Conservation (phyloP, 2,113 vertebrate genomes). For the Barnardius zonarius region DNA sequence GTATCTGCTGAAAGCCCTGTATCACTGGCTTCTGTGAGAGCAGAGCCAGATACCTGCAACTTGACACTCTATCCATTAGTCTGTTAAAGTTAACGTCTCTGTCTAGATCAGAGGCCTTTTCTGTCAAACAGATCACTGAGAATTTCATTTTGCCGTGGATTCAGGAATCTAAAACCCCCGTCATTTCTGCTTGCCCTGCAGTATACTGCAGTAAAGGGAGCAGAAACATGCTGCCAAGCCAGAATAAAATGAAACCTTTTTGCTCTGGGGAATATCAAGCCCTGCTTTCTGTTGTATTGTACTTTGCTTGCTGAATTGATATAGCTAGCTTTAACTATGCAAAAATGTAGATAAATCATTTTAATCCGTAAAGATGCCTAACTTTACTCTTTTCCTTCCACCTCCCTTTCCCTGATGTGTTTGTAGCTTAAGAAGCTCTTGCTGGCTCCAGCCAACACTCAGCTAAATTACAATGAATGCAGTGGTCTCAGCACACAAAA, state of each 20-base stretch:
- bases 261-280: neutral
- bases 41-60: neutral
- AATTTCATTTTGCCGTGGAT: neutral
- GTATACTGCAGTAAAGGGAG: neutral
- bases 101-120: constrained; percentile 3
- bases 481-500: constrained; percentile 93
- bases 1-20: constrained; percentile 19
- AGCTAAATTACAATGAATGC: constrained; percentile 99
- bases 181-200: neutral
- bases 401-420: constrained; percentile 50
- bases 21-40: neutral
- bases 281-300: constrained; percentile 7
- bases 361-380: constrained; percentile 30
- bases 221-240: neutral
- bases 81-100: constrained; percentile 3
- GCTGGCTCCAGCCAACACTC: constrained; percentile 97
- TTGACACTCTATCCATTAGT: neutral
- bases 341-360: constrained; percentile 16
- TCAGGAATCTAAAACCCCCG: neutral
- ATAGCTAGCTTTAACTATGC: constrained; percentile 2
- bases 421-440: constrained; percentile 98
- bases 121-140: neutral
- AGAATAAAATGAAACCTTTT: neutral
- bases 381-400: constrained; percentile 37
- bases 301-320: constrained; percentile 7